These are phyloP conservation scores for Clarias macrocephalus DNA, from an alignment of 2,113 vertebrate species.

Conservation along the genomic window DNA sequence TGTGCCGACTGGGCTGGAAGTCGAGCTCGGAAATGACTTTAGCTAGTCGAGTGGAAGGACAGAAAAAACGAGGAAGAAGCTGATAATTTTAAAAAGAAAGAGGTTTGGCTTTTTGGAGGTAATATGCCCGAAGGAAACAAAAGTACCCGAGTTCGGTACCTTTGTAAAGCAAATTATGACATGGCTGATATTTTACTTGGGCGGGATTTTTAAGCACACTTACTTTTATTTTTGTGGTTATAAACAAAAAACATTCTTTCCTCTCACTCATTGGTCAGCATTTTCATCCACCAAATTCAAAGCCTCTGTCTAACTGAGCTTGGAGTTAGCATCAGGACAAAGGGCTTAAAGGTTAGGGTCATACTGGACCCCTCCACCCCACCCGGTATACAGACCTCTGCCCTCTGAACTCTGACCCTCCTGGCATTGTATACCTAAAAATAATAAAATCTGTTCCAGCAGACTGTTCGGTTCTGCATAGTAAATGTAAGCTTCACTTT, in stretches of 20 bases:
- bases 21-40: conserved; percentile 28
- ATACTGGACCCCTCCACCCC: conserved; percentile 56
- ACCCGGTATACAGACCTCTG: conserved; percentile 58
- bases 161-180: not conserved
- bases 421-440: conserved; percentile 69
- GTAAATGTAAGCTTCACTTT: conserved; percentile 51
- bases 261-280: conserved; percentile 49
- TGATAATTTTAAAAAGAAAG: conserved; percentile 8
- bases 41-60: conserved; percentile 26
- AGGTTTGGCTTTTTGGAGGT: not conserved
- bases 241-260: conserved; percentile 19
- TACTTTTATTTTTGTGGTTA: not conserved
- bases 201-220: not conserved
- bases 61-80: not conserved
- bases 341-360: conserved; percentile 67
- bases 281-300: conserved; percentile 56
- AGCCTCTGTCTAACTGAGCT: conserved; percentile 57
- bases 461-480: conserved; percentile 54
- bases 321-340: conserved; percentile 63
- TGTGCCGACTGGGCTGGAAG: conserved; percentile 24
- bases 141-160: not conserved
- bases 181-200: not conserved
- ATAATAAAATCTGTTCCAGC: conserved; percentile 71
- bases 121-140: not conserved
- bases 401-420: conserved; percentile 71